Conservation (phyloP, 30 jellyfish, hydroid and myxozoan species). For the Cassiopea xamachana region DNA sequence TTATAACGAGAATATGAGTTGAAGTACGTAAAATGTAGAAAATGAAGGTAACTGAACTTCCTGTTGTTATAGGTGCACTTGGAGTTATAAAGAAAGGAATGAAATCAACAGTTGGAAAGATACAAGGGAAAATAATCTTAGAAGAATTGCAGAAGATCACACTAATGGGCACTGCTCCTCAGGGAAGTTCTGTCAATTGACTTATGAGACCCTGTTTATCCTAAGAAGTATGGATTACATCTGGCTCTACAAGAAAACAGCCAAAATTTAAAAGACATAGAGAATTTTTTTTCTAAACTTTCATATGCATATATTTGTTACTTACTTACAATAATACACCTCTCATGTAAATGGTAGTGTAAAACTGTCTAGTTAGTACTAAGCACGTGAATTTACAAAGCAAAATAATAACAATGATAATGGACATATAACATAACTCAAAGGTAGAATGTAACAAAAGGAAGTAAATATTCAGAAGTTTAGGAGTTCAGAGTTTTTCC, state of each 20-base stretch:
- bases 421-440: too few relatives aligned
- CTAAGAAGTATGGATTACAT: conserved; percentile 1
- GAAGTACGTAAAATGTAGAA: background rate
- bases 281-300: too few relatives aligned
- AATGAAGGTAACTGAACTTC: background rate
- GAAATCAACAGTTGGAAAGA: conserved; percentile 11
- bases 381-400: too few relatives aligned
- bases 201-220: background rate
- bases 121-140: conserved; percentile 12
- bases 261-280: background rate
- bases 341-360: too few relatives aligned
- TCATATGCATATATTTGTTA: too few relatives aligned
- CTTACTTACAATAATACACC: too few relatives aligned
- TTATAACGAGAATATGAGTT: background rate
- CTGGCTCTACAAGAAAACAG: background rate
- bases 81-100: conserved; percentile 29
- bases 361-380: too few relatives aligned
- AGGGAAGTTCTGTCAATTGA: conserved; percentile 21
- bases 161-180: conserved; percentile 11
- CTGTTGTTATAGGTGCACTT: conserved; percentile 4
- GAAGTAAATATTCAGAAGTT: too few relatives aligned
- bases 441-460: too few relatives aligned
- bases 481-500: too few relatives aligned
- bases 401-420: too few relatives aligned
- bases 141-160: conserved; percentile 29